These are phyloP conservation scores for Pseudochirops corinnae DNA, from an alignment of 2,797 vertebrate genomes.

Conservation along the genomic window DNA sequence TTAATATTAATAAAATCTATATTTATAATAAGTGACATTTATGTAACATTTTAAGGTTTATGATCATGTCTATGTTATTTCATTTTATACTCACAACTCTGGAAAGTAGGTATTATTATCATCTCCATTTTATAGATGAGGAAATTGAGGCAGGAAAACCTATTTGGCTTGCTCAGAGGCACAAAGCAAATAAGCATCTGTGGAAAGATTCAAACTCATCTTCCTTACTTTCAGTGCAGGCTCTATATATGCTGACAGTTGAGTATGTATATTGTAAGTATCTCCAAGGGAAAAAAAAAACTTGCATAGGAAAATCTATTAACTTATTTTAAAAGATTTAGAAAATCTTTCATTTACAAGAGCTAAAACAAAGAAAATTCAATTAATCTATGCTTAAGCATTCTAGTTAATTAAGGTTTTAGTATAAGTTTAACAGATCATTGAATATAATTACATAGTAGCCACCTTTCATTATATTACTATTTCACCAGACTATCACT, in stretches of 20 bases:
- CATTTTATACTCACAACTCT: not conserved
- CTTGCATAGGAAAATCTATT: conserved; percentile 12
- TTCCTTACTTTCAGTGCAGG: not conserved
- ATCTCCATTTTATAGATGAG: not conserved
- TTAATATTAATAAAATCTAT: conserved; percentile 16
- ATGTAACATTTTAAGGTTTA: not conserved
- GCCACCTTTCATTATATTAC: conserved; percentile 34
- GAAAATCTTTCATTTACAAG: not conserved
- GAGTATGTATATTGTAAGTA: not conserved
- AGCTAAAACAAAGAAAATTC: conserved; percentile 30
- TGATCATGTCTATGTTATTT: conserved; percentile 37
- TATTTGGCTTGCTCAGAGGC: not conserved
- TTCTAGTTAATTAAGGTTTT: not conserved
- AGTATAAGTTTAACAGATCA: conserved; percentile 11
- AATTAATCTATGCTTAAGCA: conserved; percentile 36
- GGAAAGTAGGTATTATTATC: not conserved
- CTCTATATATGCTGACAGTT: not conserved
- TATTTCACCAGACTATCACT: conserved; percentile 23
- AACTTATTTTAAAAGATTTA: conserved; percentile 29
- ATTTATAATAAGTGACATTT: not conserved
- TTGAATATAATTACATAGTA: conserved; percentile 19
- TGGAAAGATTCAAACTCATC: not conserved
- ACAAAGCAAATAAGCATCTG: not conserved
- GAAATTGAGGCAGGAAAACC: not conserved
- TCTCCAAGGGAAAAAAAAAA: not conserved